These are phyloP conservation scores for Microtus oregoni DNA, from an alignment of 2,113 vertebrate species.

Conservation along the genomic window DNA sequence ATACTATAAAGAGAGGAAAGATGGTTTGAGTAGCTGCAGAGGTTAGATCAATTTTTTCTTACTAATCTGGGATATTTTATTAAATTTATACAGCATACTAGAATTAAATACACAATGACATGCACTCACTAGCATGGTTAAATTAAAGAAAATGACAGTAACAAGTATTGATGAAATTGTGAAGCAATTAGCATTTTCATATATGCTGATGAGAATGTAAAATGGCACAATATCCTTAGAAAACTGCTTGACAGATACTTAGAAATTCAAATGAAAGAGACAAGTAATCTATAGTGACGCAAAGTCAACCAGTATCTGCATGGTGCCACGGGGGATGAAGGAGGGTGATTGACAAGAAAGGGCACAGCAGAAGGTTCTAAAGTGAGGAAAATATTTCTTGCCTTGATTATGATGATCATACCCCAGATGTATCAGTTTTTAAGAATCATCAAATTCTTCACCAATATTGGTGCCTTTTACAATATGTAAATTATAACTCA, in stretches of 20 bases:
- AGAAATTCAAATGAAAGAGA: conserved; percentile 45
- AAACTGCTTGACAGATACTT: background rate
- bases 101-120: conserved; percentile 14
- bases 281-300: conserved; percentile 3
- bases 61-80: background rate
- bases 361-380: background rate
- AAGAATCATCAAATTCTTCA: background rate
- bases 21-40: background rate
- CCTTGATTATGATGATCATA: background rate
- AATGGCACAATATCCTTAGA: background rate
- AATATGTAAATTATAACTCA: background rate
- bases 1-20: background rate
- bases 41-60: background rate
- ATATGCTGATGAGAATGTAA: background rate
- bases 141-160: conserved; percentile 18
- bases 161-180: conserved; percentile 39
- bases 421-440: background rate
- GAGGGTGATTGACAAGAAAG: background rate
- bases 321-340: background rate
- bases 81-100: background rate
- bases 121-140: background rate
- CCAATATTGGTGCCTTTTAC: background rate
- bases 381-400: background rate
- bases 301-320: background rate
- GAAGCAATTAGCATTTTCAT: conserved; percentile 25